A percentile compares a stretch with the other conserved stretches of the same genome.
Evolutionary conservation across 2,888 invertebrate species (phyloP).

Genomic region (Gerosis bhagava): DNA sequence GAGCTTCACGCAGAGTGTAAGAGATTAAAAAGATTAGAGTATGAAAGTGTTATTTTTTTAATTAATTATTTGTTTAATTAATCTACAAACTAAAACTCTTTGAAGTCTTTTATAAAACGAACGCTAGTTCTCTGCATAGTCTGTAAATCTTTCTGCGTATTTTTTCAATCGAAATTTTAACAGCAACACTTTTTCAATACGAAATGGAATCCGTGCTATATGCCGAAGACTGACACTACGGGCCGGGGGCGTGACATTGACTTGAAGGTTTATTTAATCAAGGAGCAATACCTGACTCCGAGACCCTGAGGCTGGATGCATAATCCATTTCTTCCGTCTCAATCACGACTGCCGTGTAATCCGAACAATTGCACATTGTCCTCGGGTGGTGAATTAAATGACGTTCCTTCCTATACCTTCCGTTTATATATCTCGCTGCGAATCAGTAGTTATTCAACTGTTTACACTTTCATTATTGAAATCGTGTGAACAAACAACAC

Average conservation of each 20-base stretch:
- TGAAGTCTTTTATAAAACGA: too few species aligned
- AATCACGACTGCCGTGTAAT: constrained; percentile 61
- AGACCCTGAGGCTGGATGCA: constrained; percentile 50
- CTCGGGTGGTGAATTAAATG: constrained; percentile 71
- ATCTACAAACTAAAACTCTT: too few species aligned
- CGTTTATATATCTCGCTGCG: constrained; percentile 46
- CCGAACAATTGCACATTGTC: constrained; percentile 69
- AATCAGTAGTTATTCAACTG: constrained; percentile 59
- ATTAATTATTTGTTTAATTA: too few species aligned
- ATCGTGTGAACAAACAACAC: constrained; percentile 9
- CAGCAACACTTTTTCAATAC: constrained; percentile 44
- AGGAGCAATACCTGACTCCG: constrained; percentile 54
- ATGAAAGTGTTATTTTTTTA: too few species aligned
- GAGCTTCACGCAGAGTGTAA: too few species aligned
- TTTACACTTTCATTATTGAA: constrained; percentile 15
- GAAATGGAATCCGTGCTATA: constrained; percentile 56
- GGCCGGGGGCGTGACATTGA: constrained; percentile 65
- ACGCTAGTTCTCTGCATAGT: too few species aligned
- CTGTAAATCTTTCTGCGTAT: constrained; percentile 24
- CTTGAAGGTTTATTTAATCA: constrained; percentile 80
- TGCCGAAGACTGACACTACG: constrained; percentile 56
- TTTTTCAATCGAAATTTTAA: constrained; percentile 41
- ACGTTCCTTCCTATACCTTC: constrained; percentile 63
- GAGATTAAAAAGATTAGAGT: too few species aligned
- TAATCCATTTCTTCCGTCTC: constrained; percentile 69